These are phyloP conservation scores for Apeira syringaria DNA, from an alignment of 2,888 invertebrate genomes.

Conservation along the genomic window DNA sequence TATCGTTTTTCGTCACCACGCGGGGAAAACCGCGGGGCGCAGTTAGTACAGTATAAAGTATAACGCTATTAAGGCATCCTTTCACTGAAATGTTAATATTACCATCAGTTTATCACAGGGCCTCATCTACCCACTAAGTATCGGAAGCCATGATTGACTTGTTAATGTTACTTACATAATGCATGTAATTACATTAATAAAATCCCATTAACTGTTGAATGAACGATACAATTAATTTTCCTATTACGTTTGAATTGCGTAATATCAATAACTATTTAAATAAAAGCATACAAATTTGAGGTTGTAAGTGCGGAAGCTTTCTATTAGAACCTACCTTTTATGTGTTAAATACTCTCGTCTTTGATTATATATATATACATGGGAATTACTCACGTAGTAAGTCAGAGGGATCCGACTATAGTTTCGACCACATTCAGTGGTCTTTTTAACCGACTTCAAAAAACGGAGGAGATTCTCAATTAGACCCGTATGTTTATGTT, in stretches of 20 bases:
- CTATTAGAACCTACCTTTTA: slow-evolving; percentile 4
- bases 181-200: slow-evolving; percentile 22
- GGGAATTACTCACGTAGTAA: too few relatives aligned
- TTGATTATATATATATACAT: too few relatives aligned
- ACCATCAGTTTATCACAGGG: background rate
- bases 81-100: slow-evolving; percentile 2
- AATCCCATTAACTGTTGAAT: slow-evolving; percentile 21
- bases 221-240: slow-evolving; percentile 27
- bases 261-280: slow-evolving; percentile 24
- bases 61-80: too few relatives aligned
- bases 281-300: slow-evolving; percentile 20
- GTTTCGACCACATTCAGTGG: too few relatives aligned
- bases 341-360: background rate
- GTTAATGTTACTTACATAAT: slow-evolving; percentile 23
- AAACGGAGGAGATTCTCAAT: too few relatives aligned
- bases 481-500: too few relatives aligned
- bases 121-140: background rate
- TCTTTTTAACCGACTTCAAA: too few relatives aligned
- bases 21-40: too few relatives aligned
- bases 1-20: too few relatives aligned
- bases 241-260: slow-evolving; percentile 24
- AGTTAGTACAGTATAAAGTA: too few relatives aligned
- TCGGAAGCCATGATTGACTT: slow-evolving; percentile 5
- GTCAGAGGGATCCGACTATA: too few relatives aligned
- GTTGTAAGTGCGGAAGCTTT: background rate